These are phyloP conservation scores for Oryzias dopingdopingensis DNA, from an alignment of 2,797 vertebrate species.

Conservation along the genomic window DNA sequence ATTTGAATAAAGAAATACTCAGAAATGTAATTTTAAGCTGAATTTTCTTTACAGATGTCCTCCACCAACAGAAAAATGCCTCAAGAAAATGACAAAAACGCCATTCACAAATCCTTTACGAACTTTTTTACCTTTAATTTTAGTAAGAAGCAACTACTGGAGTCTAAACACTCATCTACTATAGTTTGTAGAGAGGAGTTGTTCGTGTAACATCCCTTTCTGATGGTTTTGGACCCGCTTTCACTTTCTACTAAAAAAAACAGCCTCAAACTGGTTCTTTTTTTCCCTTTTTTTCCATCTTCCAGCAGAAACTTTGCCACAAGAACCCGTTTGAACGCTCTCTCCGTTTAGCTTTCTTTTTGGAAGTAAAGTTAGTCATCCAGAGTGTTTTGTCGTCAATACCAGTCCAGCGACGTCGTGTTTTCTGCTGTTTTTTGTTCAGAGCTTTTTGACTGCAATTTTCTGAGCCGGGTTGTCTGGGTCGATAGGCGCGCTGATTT, in stretches of 20 bases:
- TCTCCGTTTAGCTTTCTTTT: slow-evolving; percentile 41
- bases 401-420: slow-evolving; percentile 49
- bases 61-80: no score
- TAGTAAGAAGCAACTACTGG: no score
- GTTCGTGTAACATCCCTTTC: no score
- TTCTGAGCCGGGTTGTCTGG: slow-evolving; percentile 58
- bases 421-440: slow-evolving; percentile 64
- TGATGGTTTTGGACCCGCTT: background rate
- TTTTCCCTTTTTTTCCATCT: background rate
- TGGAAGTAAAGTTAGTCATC: slow-evolving; percentile 40
- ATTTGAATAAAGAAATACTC: no score
- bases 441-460: slow-evolving; percentile 62
- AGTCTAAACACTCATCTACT: no score
- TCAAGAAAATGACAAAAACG: no score
- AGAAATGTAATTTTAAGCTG: no score
- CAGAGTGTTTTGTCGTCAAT: slow-evolving; percentile 57
- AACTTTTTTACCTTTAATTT: no score
- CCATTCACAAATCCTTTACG: no score
- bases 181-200: no score
- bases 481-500: slow-evolving; percentile 74
- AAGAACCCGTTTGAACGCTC: slow-evolving; percentile 13
- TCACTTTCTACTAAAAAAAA: slow-evolving; percentile 3
- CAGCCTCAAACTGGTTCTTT: background rate
- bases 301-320: slow-evolving; percentile 6
- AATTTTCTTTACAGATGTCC: no score